phyloP scores from a whole-genome alignment of 2,113 vertebrate genomes.

The Perccottus glenii region DNA sequence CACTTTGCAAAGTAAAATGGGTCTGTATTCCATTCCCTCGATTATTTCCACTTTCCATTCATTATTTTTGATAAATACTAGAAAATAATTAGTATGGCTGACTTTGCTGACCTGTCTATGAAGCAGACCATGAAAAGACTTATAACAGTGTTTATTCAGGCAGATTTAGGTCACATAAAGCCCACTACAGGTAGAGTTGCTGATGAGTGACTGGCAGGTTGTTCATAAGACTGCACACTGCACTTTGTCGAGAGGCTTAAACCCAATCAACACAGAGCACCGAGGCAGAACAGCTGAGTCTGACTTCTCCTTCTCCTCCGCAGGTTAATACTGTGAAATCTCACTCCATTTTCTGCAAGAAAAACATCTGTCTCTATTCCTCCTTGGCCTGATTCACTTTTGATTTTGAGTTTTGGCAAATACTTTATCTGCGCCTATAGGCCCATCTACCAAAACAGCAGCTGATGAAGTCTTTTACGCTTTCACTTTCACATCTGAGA shows the following conservation, averaged over 20 bases:
- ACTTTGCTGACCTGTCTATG: too few relatives aligned
- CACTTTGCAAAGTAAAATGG: too few relatives aligned
- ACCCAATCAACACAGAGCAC: slow-evolving; percentile 26
- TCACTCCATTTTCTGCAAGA: neutral
- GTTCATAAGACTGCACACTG: slow-evolving; percentile 34
- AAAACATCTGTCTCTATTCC: slow-evolving; percentile 10
- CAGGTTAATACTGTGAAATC: slow-evolving; percentile 23
- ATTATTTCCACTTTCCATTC: too few relatives aligned
- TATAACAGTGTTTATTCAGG: neutral
- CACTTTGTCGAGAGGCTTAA: slow-evolving; percentile 16
- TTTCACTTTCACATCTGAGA: slow-evolving; percentile 2
- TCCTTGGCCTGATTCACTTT: neutral
- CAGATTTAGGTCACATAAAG: neutral
- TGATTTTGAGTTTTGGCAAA: neutral
- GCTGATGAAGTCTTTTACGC: slow-evolving; percentile 1
- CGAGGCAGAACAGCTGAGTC: slow-evolving; percentile 42
- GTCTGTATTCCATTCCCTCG: too few relatives aligned
- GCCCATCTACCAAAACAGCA: neutral
- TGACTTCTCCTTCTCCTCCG: slow-evolving; percentile 26
- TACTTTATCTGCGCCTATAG: neutral
- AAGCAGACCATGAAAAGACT: neutral
- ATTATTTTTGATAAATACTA: too few relatives aligned
- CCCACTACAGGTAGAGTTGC: neutral
- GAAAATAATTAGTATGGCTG: too few relatives aligned
- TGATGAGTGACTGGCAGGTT: slow-evolving; percentile 13